These are phyloP conservation scores for Staurois parvus DNA, from an alignment of 2,797 vertebrate species.

Conservation along the genomic window DNA sequence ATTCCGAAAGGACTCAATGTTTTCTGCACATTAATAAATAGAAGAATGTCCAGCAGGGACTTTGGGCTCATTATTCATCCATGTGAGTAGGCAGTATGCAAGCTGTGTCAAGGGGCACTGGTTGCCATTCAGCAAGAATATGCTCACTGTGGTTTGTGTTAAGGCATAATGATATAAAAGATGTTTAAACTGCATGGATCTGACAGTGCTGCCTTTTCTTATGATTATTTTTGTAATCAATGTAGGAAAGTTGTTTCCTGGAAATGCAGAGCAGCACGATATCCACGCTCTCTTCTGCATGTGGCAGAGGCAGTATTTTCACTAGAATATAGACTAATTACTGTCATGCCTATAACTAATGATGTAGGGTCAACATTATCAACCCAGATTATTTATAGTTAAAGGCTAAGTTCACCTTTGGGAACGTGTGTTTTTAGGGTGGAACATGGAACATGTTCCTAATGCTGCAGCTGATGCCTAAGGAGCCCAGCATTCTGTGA, in stretches of 20 bases:
- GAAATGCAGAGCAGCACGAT: background rate
- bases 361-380: too few species aligned
- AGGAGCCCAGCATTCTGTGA: too few species aligned
- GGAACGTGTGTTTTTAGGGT: too few species aligned
- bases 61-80: slow-evolving; percentile 30
- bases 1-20: background rate
- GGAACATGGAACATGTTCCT: too few species aligned
- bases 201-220: slow-evolving; percentile 27
- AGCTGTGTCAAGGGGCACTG: slow-evolving; percentile 30
- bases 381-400: too few species aligned
- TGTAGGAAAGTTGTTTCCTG: background rate
- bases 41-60: background rate
- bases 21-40: slow-evolving; percentile 25
- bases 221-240: background rate
- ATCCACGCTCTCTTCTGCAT: background rate
- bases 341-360: background rate
- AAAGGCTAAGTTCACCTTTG: too few species aligned
- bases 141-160: slow-evolving; percentile 8
- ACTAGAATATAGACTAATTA: background rate
- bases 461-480: too few species aligned
- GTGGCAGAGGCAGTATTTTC: background rate
- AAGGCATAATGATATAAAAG: slow-evolving; percentile 35
- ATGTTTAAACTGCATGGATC: slow-evolving; percentile 29
- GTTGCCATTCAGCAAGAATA: slow-evolving; percentile 27
- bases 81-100: slow-evolving; percentile 9